A percentile compares a stretch with the other conserved stretches of the same genome.
Conservation (phyloP, 2,888 invertebrate genomes). For the Pollenia amentaria region DNA sequence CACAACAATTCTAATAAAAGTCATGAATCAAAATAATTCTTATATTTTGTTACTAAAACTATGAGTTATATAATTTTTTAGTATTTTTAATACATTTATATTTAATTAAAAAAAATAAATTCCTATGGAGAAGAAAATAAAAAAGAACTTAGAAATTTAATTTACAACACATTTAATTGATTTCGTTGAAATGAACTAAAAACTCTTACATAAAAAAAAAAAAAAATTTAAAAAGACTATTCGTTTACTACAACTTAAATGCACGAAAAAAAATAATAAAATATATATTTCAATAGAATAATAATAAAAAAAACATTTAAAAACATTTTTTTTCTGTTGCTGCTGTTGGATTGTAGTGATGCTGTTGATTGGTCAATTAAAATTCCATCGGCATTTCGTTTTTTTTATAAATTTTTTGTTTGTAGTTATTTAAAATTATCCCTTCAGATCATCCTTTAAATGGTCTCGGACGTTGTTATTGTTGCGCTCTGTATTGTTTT, state of each 20-base stretch:
- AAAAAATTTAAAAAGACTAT: background rate
- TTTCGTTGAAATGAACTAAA: constrained; percentile 17
- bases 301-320: constrained; percentile 17
- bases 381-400: constrained; percentile 46
- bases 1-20: constrained; percentile 60
- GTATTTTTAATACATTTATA: background rate
- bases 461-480: constrained; percentile 20
- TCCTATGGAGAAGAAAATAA: background rate
- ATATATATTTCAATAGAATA: constrained; percentile 11
- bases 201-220: background rate
- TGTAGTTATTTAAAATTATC: constrained; percentile 43
- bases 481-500: constrained; percentile 35
- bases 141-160: constrained; percentile 1
- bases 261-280: background rate
- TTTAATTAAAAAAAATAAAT: constrained; percentile 19
- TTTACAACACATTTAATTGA: constrained; percentile 13
- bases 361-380: constrained; percentile 53
- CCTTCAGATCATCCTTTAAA: constrained; percentile 43
- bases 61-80: constrained; percentile 5
- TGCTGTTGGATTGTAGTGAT: constrained; percentile 25
- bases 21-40: constrained; percentile 21
- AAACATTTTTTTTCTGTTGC: constrained; percentile 29
- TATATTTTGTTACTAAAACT: constrained; percentile 41
- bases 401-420: constrained; percentile 7
- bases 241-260: constrained; percentile 38